Evolutionary conservation across 2,888 invertebrate species (phyloP), one percentile per base, ranked within the genome.

Genomic region (Sminthurinus aureus): DNA sequence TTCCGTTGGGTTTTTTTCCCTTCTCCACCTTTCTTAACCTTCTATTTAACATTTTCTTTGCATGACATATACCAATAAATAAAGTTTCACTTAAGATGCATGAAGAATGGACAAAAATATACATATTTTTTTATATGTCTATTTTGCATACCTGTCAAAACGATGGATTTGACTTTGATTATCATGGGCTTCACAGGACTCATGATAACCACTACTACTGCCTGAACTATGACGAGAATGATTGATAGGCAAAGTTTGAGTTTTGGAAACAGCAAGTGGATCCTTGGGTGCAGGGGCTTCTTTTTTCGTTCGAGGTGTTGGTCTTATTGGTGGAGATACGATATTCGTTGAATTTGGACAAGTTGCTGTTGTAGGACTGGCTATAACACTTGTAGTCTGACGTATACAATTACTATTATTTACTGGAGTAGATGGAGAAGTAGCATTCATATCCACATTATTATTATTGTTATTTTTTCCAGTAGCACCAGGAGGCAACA

Each of bases 201-300:
- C 94, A 89, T 94, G 94, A 89, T 94, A 94, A 0, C 94, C 94
- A 83, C 93, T 94, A 88, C 94, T 94, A 88, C 94, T 94, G 89
- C 94, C 94, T 85, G 94, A 94, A 90, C 94, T 94, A 89, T 94
- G 94, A 86, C 94, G 91, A 71, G 94, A 94, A 91, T 94, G 94
- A 89, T 92, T 92, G 85, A 93, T 92, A 71, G 92, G 85, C 52
- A 85, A 82, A 18, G 88, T 87, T 52, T 84, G 83, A 75, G 84
- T 85, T 76, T 84, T 84, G 22, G 83, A 64, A 67, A 85, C 73
- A 22, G 82, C 83, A 22, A 88, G 86, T 18, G 85, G 86, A 38
- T 86, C 85, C 83, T 85, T 84, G 76, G 86, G 87, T 64, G 87
- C 86, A 75, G 85, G 88, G 51, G 87, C 86, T 69, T 87, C 88